Evolutionary conservation across 1,140 invertebrate species (phyloP).

Genomic region (Brevipalpus yothersi): DNA sequence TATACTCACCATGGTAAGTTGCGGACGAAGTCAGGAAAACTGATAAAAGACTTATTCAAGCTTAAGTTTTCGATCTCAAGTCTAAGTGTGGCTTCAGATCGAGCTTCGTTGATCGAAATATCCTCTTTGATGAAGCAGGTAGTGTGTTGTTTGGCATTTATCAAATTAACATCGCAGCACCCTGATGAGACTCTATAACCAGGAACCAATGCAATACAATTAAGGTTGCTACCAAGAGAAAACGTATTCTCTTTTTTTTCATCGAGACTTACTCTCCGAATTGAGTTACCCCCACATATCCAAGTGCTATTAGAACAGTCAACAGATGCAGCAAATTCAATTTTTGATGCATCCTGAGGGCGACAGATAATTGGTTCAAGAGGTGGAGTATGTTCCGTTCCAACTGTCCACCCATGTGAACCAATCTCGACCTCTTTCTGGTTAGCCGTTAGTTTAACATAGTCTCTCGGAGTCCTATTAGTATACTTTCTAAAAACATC

Average conservation of each 20-base stretch:
- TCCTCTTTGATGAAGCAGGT: background rate
- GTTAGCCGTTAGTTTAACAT: too few species aligned
- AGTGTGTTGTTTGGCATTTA: constrained; percentile 13
- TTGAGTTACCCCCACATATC: constrained; percentile 89
- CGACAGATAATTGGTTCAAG: too few species aligned
- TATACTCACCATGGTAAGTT: too few species aligned
- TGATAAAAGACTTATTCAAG: background rate
- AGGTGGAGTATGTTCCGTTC: too few species aligned
- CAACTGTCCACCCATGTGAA: too few species aligned
- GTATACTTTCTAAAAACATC: too few species aligned
- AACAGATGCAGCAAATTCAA: too few species aligned
- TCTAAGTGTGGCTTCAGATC: background rate
- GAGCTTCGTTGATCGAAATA: background rate
- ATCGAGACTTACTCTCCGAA: constrained; percentile 50
- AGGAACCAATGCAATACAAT: constrained; percentile 81
- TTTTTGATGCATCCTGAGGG: too few species aligned
- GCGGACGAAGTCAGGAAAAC: too few species aligned
- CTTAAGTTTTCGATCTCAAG: background rate
- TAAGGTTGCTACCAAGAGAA: constrained; percentile 67
- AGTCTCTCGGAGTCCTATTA: too few species aligned
- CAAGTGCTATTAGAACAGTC: too few species aligned
- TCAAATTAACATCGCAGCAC: background rate
- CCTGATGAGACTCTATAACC: constrained; percentile 23
- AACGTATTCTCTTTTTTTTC: constrained; percentile 91
- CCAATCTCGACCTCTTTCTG: too few species aligned